Percentiles rank a stretch among this genome's conserved stretches.
These are phyloP conservation scores for Phrynocephalus forsythii DNA, from an alignment of 2,797 vertebrate species.

Conservation along the genomic window DNA sequence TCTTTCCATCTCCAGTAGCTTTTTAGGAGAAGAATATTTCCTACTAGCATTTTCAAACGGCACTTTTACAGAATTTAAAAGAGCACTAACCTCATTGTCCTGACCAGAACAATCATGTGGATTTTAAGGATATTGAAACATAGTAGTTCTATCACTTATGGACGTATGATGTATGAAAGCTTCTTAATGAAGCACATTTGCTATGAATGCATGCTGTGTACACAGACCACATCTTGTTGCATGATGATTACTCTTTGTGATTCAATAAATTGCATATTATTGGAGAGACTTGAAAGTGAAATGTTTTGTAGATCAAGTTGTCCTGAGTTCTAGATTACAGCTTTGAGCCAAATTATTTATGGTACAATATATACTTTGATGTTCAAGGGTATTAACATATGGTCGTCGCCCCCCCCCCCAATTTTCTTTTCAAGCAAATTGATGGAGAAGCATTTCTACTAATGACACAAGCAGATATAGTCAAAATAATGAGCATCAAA, in stretches of 20 bases:
- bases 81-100: neutral
- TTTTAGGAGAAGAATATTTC: neutral
- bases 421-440: conserved; percentile 81
- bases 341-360: neutral
- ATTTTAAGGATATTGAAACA: neutral
- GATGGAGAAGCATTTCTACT: conserved; percentile 89
- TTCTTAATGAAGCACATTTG: neutral
- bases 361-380: conserved; percentile 17
- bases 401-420: neutral
- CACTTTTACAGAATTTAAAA: neutral
- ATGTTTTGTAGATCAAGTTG: neutral
- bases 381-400: conserved; percentile 34
- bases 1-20: neutral
- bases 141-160: neutral
- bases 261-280: neutral
- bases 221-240: neutral
- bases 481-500: conserved; percentile 90
- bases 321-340: neutral
- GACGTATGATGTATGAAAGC: neutral
- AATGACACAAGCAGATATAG: conserved; percentile 88
- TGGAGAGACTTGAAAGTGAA: neutral
- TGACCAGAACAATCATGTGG: neutral
- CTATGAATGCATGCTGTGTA: neutral
- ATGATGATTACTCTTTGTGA: neutral
- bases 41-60: too few relatives aligned